Evolutionary conservation across 2,888 invertebrate genomes (phyloP).

Genomic region (Acronicta alni): DNA sequence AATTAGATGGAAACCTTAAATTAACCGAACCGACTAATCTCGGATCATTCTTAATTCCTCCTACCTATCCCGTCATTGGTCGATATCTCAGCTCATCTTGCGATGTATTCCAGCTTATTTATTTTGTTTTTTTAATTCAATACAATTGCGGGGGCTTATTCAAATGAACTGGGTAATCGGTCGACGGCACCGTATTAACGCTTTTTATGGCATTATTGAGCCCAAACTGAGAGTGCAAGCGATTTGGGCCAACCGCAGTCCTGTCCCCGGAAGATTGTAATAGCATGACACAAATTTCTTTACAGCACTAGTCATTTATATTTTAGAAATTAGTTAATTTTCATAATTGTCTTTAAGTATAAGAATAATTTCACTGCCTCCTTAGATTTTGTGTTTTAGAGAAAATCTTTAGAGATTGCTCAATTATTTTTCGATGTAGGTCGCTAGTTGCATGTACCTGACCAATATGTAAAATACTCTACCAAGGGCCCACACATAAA

Average conservation of each 20-base stretch:
- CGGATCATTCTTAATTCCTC: slow-evolving; percentile 27
- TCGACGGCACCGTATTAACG: slow-evolving; percentile 71
- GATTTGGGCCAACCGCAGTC: slow-evolving; percentile 7
- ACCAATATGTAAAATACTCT: background rate
- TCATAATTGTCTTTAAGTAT: too few species aligned
- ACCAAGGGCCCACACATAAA: background rate
- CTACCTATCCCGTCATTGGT: slow-evolving; percentile 45
- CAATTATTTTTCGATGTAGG: background rate
- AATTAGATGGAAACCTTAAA: slow-evolving; percentile 33
- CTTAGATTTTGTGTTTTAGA: too few species aligned
- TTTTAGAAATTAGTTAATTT: too few species aligned
- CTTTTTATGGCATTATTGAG: slow-evolving; percentile 56
- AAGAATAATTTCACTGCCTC: too few species aligned
- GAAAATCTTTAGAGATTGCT: too few species aligned
- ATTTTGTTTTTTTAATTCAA: slow-evolving; percentile 64
- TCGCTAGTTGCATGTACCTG: background rate
- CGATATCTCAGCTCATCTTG: slow-evolving; percentile 51
- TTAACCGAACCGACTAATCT: slow-evolving; percentile 47
- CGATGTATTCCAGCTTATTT: slow-evolving; percentile 51
- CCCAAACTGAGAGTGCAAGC: slow-evolving; percentile 54
- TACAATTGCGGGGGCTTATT: slow-evolving; percentile 75
- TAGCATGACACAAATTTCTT: background rate
- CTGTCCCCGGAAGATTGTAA: background rate
- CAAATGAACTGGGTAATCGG: slow-evolving; percentile 76
- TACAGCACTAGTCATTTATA: background rate